Base-by-base conservation (phyloP, 2,797 vertebrate genomes). In the Argya squamiceps region DNA sequence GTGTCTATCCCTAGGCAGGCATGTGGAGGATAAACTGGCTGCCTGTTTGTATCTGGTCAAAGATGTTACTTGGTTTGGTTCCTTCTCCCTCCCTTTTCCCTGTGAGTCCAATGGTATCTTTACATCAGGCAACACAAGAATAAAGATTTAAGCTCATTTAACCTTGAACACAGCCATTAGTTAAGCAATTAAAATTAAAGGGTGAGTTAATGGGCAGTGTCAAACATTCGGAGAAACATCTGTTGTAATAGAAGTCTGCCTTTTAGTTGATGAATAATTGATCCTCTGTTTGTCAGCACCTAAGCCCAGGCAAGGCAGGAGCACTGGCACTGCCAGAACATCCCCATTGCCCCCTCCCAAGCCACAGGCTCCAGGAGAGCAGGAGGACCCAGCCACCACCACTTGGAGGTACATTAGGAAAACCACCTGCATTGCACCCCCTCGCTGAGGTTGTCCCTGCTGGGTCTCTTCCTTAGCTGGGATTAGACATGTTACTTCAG, bases 101-200 rank as follows among this genome's bases (percentile, higher is more conserved):
- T 1, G 0, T 73, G 67, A 67, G 37, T 80, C 10, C 16, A 36
- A 71, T 3, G 5, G 43, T 47, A 56, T 74, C 90, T 96, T 96
- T 52, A 63, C 77, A 78, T 88, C 39, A 82, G 87, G 50, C 5
- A 1, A 52, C 4, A 1, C 34, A 85, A 93, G 80, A 94, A 93
- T 82, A 85, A 97, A 96, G 86, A 93, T 89, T 96, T 96, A 95
- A 97, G 87, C 82, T 96, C 92, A 92, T 94, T 97, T 97, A 96
- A 97, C 96, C 97, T 97, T 97, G 97, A 97, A 91, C 88, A 60
- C 82, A 94, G 89, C 86, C 94, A 96, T 97, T 97, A 97, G 97
- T 97, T 97, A 96, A 96, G 95, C 96, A 97, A 97, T 97, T 97
- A 97, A 97, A 97, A 96, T 95, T 95, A 97, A 97, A 97, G 97